Percentiles rank a stretch among this genome's conserved stretches.
These are phyloP conservation scores for Lathronympha strigana DNA, from an alignment of 2,888 invertebrate genomes.

Conservation along the genomic window DNA sequence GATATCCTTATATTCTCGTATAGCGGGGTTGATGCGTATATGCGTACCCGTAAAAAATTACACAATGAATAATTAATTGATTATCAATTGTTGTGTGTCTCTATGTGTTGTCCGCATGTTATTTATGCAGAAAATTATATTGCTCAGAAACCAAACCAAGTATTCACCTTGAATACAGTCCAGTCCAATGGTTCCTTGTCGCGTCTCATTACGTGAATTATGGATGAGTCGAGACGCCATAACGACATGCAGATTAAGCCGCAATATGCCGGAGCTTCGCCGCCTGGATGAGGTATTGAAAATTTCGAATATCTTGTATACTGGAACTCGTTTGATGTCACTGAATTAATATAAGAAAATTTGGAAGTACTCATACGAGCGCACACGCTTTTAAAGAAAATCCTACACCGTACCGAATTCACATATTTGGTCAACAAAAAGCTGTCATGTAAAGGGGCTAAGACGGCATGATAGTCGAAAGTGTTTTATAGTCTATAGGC, in stretches of 20 bases:
- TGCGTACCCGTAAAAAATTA: too few relatives aligned
- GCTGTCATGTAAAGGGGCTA: too few relatives aligned
- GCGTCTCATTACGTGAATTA: conserved; percentile 79
- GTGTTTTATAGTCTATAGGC: too few relatives aligned
- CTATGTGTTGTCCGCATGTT: too few relatives aligned
- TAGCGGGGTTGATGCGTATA: too few relatives aligned
- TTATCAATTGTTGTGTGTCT: too few relatives aligned
- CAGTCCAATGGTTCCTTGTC: conserved; percentile 47
- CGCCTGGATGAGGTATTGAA: conserved; percentile 50
- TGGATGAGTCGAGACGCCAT: conserved; percentile 76
- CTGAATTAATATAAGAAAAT: conserved; percentile 3
- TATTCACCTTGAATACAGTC: neutral
- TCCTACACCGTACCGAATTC: too few relatives aligned
- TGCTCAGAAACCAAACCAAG: neutral
- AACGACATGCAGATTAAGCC: conserved; percentile 80
- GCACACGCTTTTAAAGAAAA: neutral
- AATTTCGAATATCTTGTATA: conserved; percentile 27
- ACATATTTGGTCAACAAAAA: too few relatives aligned
- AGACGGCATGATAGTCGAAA: too few relatives aligned
- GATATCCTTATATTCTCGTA: too few relatives aligned
- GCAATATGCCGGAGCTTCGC: conserved; percentile 56
- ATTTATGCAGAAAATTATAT: neutral
- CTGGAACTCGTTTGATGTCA: neutral
- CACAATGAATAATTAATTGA: too few relatives aligned
- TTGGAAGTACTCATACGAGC: neutral